Base-by-base conservation (phyloP, 2,888 invertebrate genomes). In the Amblyjoppa fuscipennis region DNA sequence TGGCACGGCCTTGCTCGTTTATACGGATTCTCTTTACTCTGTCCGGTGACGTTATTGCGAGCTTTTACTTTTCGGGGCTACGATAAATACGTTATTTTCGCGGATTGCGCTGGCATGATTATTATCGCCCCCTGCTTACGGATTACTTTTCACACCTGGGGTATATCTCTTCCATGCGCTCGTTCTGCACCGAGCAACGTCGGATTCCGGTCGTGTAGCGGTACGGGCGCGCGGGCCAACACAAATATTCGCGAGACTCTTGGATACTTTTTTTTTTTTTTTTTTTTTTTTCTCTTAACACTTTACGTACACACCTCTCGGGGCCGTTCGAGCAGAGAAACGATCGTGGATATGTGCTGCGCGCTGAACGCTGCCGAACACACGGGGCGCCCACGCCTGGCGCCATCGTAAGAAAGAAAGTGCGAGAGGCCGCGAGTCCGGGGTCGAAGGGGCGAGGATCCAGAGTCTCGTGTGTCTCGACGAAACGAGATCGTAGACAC, bases 311-410 rank as follows among this genome's bases (percentile, higher is more conserved):
- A 84, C 84, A 49, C 64, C 45, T 75, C 66, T 61, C 73, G 77
- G 74, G 70, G 56, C 66, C 77, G 66, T 28, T 56, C 59, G 34
- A 61, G 34, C n/a, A 68, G 74, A 79, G 59, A 79, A 83, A 69
- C 56, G 73, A 66, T 76, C 61, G 74, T 74, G 83, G 74, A 73
- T 79, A 68, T 73, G 68, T 28, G 68, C 66, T 34, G 64, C 34
- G 31, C 53, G 20, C 20, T 16, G 20, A n/a, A 64, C 61, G 51
- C 34, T 34, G 81, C 83, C 87, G 85, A 85, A 87, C 83, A 86
- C 89, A 89, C 89, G 89, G 83, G 91, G 89, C 91, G 91, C 91
- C 91, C 91, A 90, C 90, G 91, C 89, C 88, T 91, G 92, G 92
- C 92, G 92, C 92, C 92, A 91, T 87, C 56, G 73, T 82, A 79